A percentile compares a stretch with the other conserved stretches of the same genome.
Conservation (phyloP, 2,113 vertebrate genomes). For the Petaurus breviceps region DNA sequence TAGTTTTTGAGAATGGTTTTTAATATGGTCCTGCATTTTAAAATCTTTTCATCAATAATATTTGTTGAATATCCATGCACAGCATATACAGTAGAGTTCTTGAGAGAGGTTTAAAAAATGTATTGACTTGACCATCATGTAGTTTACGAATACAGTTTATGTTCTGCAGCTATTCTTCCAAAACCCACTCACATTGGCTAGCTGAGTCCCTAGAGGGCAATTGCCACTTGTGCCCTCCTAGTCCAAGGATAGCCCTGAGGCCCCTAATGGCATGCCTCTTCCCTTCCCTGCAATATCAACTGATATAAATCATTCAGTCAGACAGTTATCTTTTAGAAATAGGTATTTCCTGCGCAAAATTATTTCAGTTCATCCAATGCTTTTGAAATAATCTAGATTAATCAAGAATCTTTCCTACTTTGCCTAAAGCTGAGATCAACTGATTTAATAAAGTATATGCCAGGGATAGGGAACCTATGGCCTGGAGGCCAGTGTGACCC, state of each 20-base stretch:
- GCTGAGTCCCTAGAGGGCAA: not conserved
- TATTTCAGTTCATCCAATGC: not conserved
- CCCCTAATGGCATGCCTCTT: not conserved
- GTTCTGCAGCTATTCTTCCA: not conserved
- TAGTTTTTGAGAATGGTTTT: not conserved
- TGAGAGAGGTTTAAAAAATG: not conserved
- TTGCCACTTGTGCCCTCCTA: not conserved
- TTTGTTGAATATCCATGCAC: not conserved
- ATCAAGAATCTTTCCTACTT: not conserved
- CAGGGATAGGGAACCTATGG: too few relatives aligned
- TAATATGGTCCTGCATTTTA: not conserved
- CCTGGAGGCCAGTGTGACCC: too few relatives aligned
- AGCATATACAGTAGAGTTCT: not conserved
- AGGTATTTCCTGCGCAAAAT: not conserved
- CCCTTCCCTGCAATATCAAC: not conserved
- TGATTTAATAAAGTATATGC: not conserved
- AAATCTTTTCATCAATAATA: not conserved
- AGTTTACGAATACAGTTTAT: not conserved
- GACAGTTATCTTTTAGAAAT: not conserved
- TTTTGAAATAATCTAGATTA: not conserved
- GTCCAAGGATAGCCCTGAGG: not conserved
- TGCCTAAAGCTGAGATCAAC: not conserved
- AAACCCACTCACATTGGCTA: too few relatives aligned
- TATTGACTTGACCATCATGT: not conserved
- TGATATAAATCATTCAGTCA: not conserved